Percentiles rank a stretch among this genome's conserved stretches.
Conservation (phyloP, 37 sponge, comb jelly and placozoan species). For the Diacarnus erythraeanus region DNA sequence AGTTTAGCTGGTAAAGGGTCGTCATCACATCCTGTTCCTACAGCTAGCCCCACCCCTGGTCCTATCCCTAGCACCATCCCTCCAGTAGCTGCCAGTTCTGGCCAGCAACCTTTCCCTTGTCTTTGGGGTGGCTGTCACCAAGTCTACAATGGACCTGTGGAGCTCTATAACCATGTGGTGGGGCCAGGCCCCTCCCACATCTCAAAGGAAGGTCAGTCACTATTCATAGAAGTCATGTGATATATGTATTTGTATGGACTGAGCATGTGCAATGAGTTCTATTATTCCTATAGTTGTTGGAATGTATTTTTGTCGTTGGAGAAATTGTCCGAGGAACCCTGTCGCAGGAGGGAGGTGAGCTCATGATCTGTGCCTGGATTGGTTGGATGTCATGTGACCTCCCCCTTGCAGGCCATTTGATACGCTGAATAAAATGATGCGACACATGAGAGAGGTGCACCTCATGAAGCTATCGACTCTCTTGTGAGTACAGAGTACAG, state of each 20-base stretch:
- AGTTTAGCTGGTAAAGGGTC: too few relatives aligned
- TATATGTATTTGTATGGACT: not conserved
- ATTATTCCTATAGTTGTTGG: slow-evolving; percentile 14
- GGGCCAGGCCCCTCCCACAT: slow-evolving; percentile 10
- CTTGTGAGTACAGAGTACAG: too few relatives aligned
- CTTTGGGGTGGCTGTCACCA: slow-evolving; percentile 47
- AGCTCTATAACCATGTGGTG: slow-evolving; percentile 47
- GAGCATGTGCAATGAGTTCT: not conserved
- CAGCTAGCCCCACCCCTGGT: not conserved
- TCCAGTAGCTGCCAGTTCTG: not conserved
- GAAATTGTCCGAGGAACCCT: slow-evolving; percentile 49
- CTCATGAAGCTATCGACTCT: slow-evolving; percentile 40
- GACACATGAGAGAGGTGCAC: slow-evolving; percentile 67
- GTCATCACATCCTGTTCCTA: too few relatives aligned
- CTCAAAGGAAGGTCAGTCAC: slow-evolving; percentile 1
- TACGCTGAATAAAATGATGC: slow-evolving; percentile 42
- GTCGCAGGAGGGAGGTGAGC: slow-evolving; percentile 27
- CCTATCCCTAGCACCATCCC: not conserved
- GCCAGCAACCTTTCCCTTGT: slow-evolving; percentile 25
- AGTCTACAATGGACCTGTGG: slow-evolving; percentile 27
- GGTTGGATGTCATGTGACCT: not conserved
- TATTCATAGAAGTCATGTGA: not conserved
- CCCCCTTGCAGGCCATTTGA: slow-evolving; percentile 47
- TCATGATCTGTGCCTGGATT: not conserved
- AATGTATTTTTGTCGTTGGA: slow-evolving; percentile 59